Percentiles rank a stretch among this genome's conserved stretches.
These are phyloP conservation scores for Lepidostoma basale DNA, from an alignment of 1,140 invertebrate species.

Conservation along the genomic window DNA sequence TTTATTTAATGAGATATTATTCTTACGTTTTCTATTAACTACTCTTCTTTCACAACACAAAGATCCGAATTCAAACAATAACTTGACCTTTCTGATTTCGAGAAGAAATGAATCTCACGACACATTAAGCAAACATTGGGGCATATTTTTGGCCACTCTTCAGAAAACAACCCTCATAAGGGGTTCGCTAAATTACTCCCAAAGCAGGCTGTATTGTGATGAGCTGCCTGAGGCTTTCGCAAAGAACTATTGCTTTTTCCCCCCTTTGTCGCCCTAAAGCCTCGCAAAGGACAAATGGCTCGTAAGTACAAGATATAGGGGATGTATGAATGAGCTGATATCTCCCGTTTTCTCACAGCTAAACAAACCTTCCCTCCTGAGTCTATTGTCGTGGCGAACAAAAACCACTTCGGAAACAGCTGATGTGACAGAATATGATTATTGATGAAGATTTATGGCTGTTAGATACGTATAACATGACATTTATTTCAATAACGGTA, in stretches of 20 bases:
- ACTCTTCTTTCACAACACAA: too few relatives aligned
- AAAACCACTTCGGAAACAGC: constrained; percentile 9
- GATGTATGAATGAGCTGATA: constrained; percentile 33
- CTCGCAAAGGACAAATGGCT: constrained; percentile 31
- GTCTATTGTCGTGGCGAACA: constrained; percentile 27
- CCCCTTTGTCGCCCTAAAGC: constrained; percentile 31
- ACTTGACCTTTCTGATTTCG: too few relatives aligned
- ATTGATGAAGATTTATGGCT: constrained; percentile 12
- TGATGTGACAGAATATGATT: constrained; percentile 37
- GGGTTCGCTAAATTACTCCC: not conserved
- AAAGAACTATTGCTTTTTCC: constrained; percentile 37
- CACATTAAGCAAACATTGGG: not conserved
- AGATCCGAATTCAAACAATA: too few relatives aligned
- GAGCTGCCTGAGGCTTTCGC: constrained; percentile 30
- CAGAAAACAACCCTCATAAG: not conserved
- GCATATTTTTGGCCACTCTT: not conserved
- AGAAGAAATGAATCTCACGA: not conserved
- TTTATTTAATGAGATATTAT: too few relatives aligned
- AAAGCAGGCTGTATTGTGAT: constrained; percentile 26
- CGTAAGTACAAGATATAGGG: constrained; percentile 33
- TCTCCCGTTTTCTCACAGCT: constrained; percentile 18
- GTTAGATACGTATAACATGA: not conserved
- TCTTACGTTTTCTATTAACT: too few relatives aligned
- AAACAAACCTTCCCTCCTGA: not conserved
- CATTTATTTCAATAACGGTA: too few relatives aligned